Evolutionary conservation across 2,797 vertebrate genomes (phyloP).

Genomic region (Babyrousa celebensis): DNA sequence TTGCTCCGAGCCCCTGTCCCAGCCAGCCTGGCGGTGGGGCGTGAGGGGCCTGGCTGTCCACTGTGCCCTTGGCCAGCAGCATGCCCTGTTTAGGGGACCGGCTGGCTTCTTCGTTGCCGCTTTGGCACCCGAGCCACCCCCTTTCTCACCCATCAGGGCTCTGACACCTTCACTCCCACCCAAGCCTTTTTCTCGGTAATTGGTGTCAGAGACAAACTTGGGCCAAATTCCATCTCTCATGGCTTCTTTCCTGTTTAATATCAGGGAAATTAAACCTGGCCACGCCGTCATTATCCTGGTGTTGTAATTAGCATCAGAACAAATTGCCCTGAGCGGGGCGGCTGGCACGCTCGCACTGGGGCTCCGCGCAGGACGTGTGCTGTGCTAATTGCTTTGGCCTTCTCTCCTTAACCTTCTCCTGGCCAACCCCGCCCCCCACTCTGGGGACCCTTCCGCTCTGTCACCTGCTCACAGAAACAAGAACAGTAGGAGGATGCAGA

Average conservation of each 20-base stretch:
- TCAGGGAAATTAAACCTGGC: constrained; percentile 14
- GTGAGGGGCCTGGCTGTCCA: background rate
- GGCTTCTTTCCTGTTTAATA: constrained; percentile 37
- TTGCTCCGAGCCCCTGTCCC: background rate
- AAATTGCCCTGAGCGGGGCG: background rate
- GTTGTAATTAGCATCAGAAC: constrained; percentile 21
- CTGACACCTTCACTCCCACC: background rate
- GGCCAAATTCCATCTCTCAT: background rate
- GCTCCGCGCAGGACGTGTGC: accelerated
- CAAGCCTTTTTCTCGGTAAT: background rate
- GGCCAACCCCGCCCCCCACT: background rate
- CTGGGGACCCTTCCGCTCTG: background rate
- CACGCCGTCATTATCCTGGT: background rate
- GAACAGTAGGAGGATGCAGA: background rate
- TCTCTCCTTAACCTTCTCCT: background rate
- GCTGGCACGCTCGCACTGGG: accelerated
- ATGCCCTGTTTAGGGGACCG: background rate
- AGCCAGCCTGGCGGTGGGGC: background rate
- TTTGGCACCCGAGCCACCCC: background rate
- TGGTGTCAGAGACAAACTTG: constrained; percentile 24
- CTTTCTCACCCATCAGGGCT: accelerated
- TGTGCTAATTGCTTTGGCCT: background rate
- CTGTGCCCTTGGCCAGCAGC: background rate
- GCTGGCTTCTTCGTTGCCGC: background rate
- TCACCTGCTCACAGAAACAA: background rate